Base-by-base conservation (phyloP, 2,797 vertebrate species). In the Urophycis tenuis region DNA sequence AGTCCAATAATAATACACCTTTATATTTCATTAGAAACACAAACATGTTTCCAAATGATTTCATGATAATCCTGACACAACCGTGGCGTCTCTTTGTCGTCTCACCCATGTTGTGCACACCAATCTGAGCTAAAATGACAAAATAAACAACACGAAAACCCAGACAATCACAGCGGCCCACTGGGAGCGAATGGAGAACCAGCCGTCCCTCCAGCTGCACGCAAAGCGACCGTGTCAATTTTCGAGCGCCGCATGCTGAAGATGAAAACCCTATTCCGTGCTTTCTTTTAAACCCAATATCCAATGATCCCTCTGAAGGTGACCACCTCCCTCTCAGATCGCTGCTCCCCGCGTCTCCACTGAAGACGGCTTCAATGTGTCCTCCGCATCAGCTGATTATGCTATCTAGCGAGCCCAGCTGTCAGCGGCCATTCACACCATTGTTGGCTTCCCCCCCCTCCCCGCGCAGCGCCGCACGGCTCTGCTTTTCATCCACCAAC, bases 391-490 rank as follows among this genome's bases (percentile, higher is more conserved):
- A 92, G 88, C 90, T 93, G 93, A 93, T 93, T 93, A 92, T 92
- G 87, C 91, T 93, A 93, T 94, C 93, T 93, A 90, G 93, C 92
- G 92, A 89, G 84, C 86, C 89, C 92, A 93, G 92, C 92, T 93
- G 92, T 89, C 91, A 88, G 87, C 88, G 88, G 88, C 90, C 86
- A 90, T 93, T 93, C 92, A 92, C 91, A 90, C 91, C 91, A 89
- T 92, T 89, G 90, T 92, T 86, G 91, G 87, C 86, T 87, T 14
- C 25, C 60, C n/a, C n/a, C n/a, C n/a, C n/a, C n/a, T n/a, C n/a
- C n/a, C n/a, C n/a, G n/a, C n/a, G n/a, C n/a, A 9, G 25, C 60
- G 60, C 29, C 60, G 29, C 60, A 67, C 25, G 9, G 60, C 60
- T 67, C 89, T 89, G 80, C 83, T 83, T 91, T 86, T 90, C 86